Evolutionary conservation across 2,888 invertebrate genomes (phyloP).

Genomic region (Hofmannophila pseudospretella): DNA sequence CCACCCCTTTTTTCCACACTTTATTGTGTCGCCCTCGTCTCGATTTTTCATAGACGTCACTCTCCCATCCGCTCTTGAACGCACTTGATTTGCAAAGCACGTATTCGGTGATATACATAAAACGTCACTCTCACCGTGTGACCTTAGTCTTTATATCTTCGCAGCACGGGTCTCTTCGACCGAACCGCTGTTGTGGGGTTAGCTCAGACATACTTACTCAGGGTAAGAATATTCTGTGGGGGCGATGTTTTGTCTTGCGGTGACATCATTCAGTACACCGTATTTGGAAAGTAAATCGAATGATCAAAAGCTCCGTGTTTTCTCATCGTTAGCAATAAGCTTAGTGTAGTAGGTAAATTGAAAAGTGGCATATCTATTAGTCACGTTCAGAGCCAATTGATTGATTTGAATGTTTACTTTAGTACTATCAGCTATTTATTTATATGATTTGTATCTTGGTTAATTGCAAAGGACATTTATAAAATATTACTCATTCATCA

Average conservation of each 20-base stretch:
- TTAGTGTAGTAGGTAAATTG: slow-evolving; percentile 14
- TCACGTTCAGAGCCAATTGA: slow-evolving; percentile 3
- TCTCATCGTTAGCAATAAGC: slow-evolving; percentile 47
- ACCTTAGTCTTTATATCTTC: slow-evolving; percentile 41
- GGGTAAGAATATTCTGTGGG: slow-evolving; percentile 32
- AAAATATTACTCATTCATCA: too few relatives aligned
- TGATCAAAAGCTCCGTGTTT: slow-evolving; percentile 48
- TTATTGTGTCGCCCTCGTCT: slow-evolving; percentile 67
- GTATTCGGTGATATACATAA: slow-evolving; percentile 36
- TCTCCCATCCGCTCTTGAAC: slow-evolving; percentile 68
- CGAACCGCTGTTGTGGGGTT: slow-evolving; percentile 6
- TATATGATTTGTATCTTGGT: too few relatives aligned
- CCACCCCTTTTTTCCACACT: slow-evolving; percentile 48
- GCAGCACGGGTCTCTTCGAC: slow-evolving; percentile 7
- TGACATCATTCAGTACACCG: slow-evolving; percentile 51
- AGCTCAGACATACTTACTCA: slow-evolving; percentile 45
- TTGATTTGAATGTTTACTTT: too few relatives aligned
- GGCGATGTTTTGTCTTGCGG: slow-evolving; percentile 63
- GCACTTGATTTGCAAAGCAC: slow-evolving; percentile 75
- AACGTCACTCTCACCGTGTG: slow-evolving; percentile 18
- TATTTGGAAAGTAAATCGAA: slow-evolving; percentile 59
- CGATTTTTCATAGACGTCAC: slow-evolving; percentile 70
- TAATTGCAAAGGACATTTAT: too few relatives aligned
- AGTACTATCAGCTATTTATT: too few relatives aligned
- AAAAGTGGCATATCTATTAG: background rate